Evolutionary conservation across 2,113 vertebrate genomes (phyloP), one percentile per base, ranked within the genome.

Genomic region (Thalassarche chlororhynchos): DNA sequence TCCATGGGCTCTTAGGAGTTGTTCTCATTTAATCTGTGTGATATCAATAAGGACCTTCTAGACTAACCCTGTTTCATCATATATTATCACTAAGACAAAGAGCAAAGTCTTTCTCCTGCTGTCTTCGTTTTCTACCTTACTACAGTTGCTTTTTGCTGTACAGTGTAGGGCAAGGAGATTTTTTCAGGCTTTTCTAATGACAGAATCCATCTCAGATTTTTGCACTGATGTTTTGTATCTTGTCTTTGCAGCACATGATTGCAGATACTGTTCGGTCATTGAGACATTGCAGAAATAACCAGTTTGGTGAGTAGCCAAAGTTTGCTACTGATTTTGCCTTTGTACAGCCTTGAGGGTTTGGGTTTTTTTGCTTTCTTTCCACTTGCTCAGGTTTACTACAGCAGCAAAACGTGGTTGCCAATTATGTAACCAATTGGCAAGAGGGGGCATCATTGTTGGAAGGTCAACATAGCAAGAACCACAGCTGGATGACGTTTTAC

Each of bases 261-360:
- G 99, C 99, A 76, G 99, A 99, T 89, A 98, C 99, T 5, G 99
- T 99, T 92, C 98, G 99, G 21, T 98, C 99, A 87, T 97, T 99
- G 92, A 98, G 99, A 87, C 98, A 99, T 89, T 99, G 99, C 98
- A 99, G 99, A 98, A 99, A 98, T 61, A 99, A 99, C 96, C 99
- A 99, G 90, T 98, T 99, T 98, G 99, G 99, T 99, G 93, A 99
- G 98, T 98, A 75, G 47, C 12, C 55, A 87, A 23, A 55, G 83
- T 42, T 70, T 79, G 18, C 17, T 42, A 15, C 55, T 70, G 65
- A 11, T 38, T 87, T 93, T 89, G 51, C 25, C 25, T 81, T 77
- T 90, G 9, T 78, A n/a, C 18, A 55, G 31, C n/a, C 29, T 82
- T 71, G 44, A 72, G 44, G 8, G 5, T 34, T 61, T 68, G 18